Conservation (phyloP, 1,140 invertebrate genomes). For the Aphidius gifuensis region DNA sequence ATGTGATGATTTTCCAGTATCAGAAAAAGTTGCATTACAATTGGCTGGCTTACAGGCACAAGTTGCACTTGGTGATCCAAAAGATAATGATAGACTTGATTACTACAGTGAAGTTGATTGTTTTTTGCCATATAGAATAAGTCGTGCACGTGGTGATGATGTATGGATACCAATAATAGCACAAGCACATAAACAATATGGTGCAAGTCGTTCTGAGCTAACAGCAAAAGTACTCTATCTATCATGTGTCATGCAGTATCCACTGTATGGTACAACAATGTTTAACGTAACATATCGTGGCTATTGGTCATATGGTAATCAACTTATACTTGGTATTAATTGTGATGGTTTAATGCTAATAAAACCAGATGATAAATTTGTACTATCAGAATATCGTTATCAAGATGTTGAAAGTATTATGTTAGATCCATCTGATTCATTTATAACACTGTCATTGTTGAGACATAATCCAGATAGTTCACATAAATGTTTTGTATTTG, state of each 20-base stretch:
- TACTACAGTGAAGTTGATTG: conserved; percentile 78
- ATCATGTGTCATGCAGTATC: conserved; percentile 96
- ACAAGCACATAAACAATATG: conserved; percentile 86
- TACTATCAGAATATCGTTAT: conserved; percentile 85
- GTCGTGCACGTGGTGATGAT: conserved; percentile 67
- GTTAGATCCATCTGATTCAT: conserved; percentile 87
- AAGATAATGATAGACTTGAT: conserved; percentile 65
- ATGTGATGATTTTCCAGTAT: conserved; percentile 92
- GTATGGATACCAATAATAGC: conserved; percentile 85
- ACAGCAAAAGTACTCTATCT: conserved; percentile 92
- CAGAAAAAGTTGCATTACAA: conserved; percentile 90
- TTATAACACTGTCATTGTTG: conserved; percentile 78
- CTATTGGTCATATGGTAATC: conserved; percentile 82
- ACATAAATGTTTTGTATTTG: conserved; percentile 90
- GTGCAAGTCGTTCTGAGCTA: conserved; percentile 82
- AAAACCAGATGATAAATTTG: conserved; percentile 85
- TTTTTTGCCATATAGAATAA: conserved; percentile 77
- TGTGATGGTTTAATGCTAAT: conserved; percentile 86
- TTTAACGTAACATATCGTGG: conserved; percentile 89
- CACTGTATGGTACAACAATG: conserved; percentile 90
- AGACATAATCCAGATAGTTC: conserved; percentile 63
- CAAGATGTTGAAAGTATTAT: conserved; percentile 86
- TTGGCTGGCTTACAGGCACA: conserved; percentile 91
- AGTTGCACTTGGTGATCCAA: conserved; percentile 85
- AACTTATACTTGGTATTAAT: conserved; percentile 79